phyloP scores from a whole-genome alignment of 2,797 vertebrate genomes.

The Esox lucius region DNA sequence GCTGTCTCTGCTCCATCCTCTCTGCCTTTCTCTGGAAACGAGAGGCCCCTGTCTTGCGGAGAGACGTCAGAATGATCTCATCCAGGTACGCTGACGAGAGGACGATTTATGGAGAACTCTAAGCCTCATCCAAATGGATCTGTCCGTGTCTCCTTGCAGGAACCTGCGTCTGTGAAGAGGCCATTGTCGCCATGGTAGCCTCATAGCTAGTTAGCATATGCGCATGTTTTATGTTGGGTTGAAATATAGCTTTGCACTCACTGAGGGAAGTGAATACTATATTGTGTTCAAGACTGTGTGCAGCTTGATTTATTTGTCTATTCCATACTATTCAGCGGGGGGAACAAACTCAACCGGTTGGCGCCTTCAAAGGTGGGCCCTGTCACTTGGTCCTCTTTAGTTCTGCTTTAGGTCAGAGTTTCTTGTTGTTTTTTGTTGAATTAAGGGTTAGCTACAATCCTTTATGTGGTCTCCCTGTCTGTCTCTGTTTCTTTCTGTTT shows the following conservation, averaged over 20 bases:
- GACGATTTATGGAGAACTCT: background rate
- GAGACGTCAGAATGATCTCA: background rate
- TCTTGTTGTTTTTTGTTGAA: background rate
- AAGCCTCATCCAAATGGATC: background rate
- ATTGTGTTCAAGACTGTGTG: too few species aligned
- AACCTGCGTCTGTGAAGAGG: background rate
- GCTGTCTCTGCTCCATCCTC: constrained; percentile 26
- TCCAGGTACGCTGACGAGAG: background rate
- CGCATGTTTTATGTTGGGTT: background rate
- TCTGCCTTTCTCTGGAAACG: constrained; percentile 37
- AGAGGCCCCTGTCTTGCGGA: background rate
- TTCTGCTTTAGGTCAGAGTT: background rate
- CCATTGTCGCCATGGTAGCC: background rate
- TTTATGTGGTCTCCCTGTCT: constrained; percentile 7
- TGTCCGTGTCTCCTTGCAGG: background rate
- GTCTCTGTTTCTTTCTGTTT: constrained; percentile 26
- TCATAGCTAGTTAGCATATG: background rate
- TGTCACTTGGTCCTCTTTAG: background rate
- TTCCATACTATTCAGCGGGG: too few species aligned
- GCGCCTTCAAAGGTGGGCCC: too few species aligned
- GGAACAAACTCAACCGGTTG: too few species aligned
- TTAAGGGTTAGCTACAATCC: background rate
- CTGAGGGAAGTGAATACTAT: too few species aligned
- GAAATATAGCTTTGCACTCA: background rate
- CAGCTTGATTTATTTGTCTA: background rate